A percentile compares a stretch with the other conserved stretches of the same genome.
Conservation (phyloP, 2,113 vertebrate species). For the Sula dactylatra region DNA sequence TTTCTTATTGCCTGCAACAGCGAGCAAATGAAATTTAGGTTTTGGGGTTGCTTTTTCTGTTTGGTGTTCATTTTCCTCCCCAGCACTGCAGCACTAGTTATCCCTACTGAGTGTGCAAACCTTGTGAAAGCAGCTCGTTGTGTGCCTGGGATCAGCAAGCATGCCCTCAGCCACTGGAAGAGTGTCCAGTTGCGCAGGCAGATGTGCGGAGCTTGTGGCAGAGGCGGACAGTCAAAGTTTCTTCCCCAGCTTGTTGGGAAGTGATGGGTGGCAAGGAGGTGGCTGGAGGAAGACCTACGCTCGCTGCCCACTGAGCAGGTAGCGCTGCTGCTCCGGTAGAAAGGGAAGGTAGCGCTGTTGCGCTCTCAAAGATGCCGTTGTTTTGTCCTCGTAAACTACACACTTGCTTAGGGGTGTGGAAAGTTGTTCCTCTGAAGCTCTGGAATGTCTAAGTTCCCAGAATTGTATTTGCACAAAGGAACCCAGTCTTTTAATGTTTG, state of each 20-base stretch:
- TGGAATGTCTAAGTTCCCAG: background rate
- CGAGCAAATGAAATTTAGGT: background rate
- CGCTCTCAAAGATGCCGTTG: background rate
- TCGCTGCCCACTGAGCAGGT: fast-evolving
- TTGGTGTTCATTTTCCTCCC: background rate
- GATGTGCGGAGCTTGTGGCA: background rate
- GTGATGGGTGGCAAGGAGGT: background rate
- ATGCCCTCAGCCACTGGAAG: background rate
- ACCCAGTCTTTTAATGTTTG: fast-evolving
- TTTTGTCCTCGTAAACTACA: background rate
- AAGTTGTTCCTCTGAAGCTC: background rate
- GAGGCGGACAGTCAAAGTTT: background rate
- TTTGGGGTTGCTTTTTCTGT: background rate
- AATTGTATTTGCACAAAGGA: background rate
- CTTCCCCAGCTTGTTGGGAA: background rate
- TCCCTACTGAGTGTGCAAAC: background rate
- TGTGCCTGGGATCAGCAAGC: too few relatives aligned
- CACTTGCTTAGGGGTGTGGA: fast-evolving
- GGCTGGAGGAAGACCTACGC: background rate
- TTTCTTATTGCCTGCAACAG: background rate
- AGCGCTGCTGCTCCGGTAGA: background rate
- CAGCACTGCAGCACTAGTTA: background rate
- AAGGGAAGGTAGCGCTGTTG: background rate
- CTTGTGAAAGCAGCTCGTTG: background rate
- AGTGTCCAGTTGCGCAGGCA: background rate